phyloP scores from a whole-genome alignment of 2,888 invertebrate species.

The Leptinotarsa rubiginosa region DNA sequence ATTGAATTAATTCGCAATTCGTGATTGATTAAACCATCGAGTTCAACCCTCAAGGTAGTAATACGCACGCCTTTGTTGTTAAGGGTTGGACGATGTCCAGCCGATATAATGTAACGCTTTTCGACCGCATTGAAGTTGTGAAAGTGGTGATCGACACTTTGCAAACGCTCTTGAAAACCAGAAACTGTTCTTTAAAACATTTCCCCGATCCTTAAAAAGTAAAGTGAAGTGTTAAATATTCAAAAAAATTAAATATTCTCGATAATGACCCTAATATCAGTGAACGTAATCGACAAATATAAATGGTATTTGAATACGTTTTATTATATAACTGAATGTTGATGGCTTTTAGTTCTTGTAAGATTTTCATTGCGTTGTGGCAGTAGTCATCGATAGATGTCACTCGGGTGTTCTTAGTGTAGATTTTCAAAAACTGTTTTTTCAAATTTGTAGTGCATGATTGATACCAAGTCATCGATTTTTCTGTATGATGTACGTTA shows the following conservation, averaged over 20 bases:
- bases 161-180: conserved; percentile 30
- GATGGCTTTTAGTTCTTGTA: conserved; percentile 12
- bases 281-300: conserved; percentile 57
- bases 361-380: not conserved
- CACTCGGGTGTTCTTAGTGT: not conserved
- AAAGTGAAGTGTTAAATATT: conserved; percentile 8
- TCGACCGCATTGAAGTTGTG: conserved; percentile 56
- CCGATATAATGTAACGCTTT: conserved; percentile 51
- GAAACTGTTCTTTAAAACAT: not conserved
- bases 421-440: not conserved
- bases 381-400: conserved; percentile 1
- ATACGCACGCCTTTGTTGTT: conserved; percentile 49
- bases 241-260: not conserved
- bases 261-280: conserved; percentile 56
- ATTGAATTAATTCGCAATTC: conserved; percentile 7
- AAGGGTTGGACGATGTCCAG: conserved; percentile 55
- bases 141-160: conserved; percentile 50
- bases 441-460: conserved; percentile 6
- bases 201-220: not conserved
- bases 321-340: conserved; percentile 29
- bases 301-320: conserved; percentile 55
- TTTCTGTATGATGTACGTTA: not conserved
- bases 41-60: conserved; percentile 7
- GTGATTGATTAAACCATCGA: conserved; percentile 10
- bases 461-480: not conserved